Conservation (phyloP, 1,140 invertebrate species). For the Manduca sexta region DNA sequence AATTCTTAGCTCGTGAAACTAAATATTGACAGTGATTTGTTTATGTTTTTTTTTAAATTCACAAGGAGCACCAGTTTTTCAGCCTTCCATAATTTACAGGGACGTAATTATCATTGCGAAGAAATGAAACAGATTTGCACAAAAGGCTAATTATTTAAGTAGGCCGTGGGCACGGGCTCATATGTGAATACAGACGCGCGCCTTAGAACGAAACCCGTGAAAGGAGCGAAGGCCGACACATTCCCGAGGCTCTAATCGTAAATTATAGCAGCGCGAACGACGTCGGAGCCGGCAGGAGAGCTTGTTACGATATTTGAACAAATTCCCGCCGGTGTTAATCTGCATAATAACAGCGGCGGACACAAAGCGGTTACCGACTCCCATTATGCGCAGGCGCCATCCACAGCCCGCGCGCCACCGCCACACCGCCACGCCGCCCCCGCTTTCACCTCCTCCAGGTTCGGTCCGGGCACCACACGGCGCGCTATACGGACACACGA, state of each 20-base stretch:
- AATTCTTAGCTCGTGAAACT: too few species aligned
- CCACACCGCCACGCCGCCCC: slow-evolving; percentile 12
- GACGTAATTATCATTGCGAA: too few species aligned
- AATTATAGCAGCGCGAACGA: slow-evolving; percentile 56
- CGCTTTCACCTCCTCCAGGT: not conserved
- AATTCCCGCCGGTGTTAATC: slow-evolving; percentile 71
- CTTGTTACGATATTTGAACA: slow-evolving; percentile 71
- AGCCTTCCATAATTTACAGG: too few species aligned
- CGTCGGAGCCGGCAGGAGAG: slow-evolving; percentile 61
- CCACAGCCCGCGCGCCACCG: slow-evolving; percentile 25
- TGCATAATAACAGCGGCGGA: slow-evolving; percentile 69
- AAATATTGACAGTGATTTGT: too few species aligned
- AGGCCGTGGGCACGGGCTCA: too few species aligned
- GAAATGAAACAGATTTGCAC: too few species aligned
- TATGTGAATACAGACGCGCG: too few species aligned
- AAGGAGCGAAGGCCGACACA: slow-evolving; percentile 52
- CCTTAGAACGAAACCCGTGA: slow-evolving; percentile 22
- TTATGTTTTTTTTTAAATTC: too few species aligned
- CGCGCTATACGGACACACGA: slow-evolving; percentile 10
- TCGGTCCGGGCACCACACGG: slow-evolving; percentile 9
- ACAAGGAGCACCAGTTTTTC: too few species aligned
- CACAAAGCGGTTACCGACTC: slow-evolving; percentile 61
- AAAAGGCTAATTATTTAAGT: too few species aligned
- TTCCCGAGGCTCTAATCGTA: slow-evolving; percentile 59
- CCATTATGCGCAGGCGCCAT: slow-evolving; percentile 63